Evolutionary conservation across 2,797 vertebrate genomes (phyloP), one percentile per base, ranked within the genome.

Genomic region (Melanogrammus aeglefinus): DNA sequence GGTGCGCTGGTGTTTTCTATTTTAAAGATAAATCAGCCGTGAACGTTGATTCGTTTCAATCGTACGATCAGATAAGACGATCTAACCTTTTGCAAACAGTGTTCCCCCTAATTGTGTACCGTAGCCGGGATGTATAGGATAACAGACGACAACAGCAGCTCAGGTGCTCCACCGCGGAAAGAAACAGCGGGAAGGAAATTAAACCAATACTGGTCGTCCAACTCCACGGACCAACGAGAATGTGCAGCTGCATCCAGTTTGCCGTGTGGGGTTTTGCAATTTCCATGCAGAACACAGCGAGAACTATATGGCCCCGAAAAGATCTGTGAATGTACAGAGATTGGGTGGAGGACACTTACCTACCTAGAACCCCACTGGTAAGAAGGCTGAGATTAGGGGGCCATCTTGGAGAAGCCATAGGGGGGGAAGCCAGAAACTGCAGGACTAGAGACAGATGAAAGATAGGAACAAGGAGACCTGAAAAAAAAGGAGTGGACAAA

Each of bases 361-460:
- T 88, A 91, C 24, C 79, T 84, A 83, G 85, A 86, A 80, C 85
- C 81, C 89, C 82, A 91, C 85, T 91, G 84, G 79, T 74, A 72
- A 83, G 78, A 78, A 81, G 31, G 81, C 81, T 80, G 85, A 92
- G 88, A 92, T 93, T 84, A 93, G 82, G 88, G 86, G 89, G 87
- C 84, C 90, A 79, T 88, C 84, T 79, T 82, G 82, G 86, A 85
- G 89, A 86, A 90, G 85, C 83, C 91, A 87, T 81, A 83, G 91
- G 85, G 86, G 82, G 88, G 91, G 88, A 84, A 86, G 89, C 86
- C 90, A 92, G 86, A 84, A 93, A 90, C 90, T 89, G 86, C 85
- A 81, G 84, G 86, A 84, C 83, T 84, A 90, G 85, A 91, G 84
- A 89, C 82, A 90, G 89, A 93, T 88, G 90, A 90, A 82, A 85